phyloP scores from a whole-genome alignment of 2,888 invertebrate genomes.

The Tridacna crocea region DNA sequence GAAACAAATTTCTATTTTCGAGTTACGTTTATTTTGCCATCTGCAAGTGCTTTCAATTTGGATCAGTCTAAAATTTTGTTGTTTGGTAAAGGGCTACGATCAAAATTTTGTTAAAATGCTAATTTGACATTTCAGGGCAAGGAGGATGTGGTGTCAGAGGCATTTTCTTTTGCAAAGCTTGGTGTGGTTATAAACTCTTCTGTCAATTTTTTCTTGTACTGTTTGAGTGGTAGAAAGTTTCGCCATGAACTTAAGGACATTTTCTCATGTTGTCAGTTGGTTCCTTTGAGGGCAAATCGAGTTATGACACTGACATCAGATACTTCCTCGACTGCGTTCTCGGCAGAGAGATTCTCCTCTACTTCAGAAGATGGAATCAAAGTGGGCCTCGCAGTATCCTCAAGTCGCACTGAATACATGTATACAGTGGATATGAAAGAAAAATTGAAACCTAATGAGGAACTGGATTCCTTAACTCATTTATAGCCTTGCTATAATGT shows the following conservation, averaged over 20 bases:
- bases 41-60: no score
- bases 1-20: no score
- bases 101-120: neutral
- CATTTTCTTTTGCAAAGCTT: conserved; percentile 70
- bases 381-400: neutral
- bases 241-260: conserved; percentile 61
- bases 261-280: neutral
- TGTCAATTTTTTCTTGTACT: conserved; percentile 76
- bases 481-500: neutral
- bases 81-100: neutral
- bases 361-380: neutral
- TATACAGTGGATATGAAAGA: neutral
- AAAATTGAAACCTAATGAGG: neutral
- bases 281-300: neutral
- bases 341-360: neutral
- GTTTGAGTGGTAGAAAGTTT: conserved; percentile 71
- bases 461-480: neutral
- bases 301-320: neutral
- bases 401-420: neutral
- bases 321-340: neutral
- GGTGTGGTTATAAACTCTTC: conserved; percentile 77
- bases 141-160: conserved; percentile 61
- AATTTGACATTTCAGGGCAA: conserved; percentile 55
- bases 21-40: no score
- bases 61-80: no score